A percentile compares a stretch with the other conserved stretches of the same genome.
phyloP scores from a whole-genome alignment of 2,797 vertebrate species.

The Coregonus suidteri region DNA sequence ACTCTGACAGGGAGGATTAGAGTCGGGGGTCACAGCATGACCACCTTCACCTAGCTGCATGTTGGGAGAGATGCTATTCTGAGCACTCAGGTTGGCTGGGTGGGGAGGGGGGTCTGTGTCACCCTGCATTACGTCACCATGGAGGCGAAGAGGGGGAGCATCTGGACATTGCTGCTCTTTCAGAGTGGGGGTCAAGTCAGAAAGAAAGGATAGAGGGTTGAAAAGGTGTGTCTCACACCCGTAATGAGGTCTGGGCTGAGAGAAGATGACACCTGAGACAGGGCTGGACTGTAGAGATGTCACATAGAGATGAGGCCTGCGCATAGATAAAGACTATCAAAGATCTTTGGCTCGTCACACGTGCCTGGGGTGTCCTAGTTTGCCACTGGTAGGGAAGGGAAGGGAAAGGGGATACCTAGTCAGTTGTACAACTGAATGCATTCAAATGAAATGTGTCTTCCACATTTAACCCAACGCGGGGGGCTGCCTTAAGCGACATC shows the following conservation, averaged over 20 bases:
- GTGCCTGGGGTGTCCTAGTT: background rate
- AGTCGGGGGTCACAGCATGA: constrained; percentile 54
- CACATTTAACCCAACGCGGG: no score
- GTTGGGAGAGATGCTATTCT: constrained; percentile 57
- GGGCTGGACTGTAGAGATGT: background rate
- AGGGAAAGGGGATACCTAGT: no score
- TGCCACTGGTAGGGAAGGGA: background rate
- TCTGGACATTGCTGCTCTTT: constrained; percentile 55
- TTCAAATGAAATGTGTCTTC: no score
- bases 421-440: no score
- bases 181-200: constrained; percentile 32
- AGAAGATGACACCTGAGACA: background rate
- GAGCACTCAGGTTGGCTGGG: constrained; percentile 61
- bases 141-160: constrained; percentile 34
- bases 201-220: constrained; percentile 7
- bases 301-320: background rate
- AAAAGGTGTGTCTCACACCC: background rate
- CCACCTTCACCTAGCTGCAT: constrained; percentile 51
- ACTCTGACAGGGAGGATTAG: constrained; percentile 44
- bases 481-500: no score
- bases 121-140: constrained; percentile 56
- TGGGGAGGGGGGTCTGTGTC: constrained; percentile 56
- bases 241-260: constrained; percentile 11
- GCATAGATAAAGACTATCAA: background rate
- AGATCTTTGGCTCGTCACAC: background rate